phyloP scores from a whole-genome alignment of 2,888 invertebrate genomes.

The Eulithis prunata region DNA sequence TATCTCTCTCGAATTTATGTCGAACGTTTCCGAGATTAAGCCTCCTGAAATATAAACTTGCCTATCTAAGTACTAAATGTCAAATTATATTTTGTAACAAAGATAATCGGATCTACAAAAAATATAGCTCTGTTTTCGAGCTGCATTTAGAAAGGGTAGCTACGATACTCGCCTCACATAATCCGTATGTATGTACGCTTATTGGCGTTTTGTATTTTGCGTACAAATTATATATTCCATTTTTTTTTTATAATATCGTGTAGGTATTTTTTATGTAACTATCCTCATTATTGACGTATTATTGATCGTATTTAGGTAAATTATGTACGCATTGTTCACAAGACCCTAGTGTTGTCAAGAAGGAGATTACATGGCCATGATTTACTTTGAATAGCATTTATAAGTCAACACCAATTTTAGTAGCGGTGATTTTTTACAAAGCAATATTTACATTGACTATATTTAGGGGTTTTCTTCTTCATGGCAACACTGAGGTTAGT shows the following conservation, averaged over 20 bases:
- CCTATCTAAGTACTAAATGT: constrained; percentile 29
- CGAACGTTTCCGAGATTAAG: not conserved
- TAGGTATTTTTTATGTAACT: constrained; percentile 39
- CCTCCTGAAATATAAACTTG: not conserved
- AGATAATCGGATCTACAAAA: not conserved
- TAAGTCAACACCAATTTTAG: constrained; percentile 29
- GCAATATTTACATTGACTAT: constrained; percentile 33
- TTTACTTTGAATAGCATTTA: constrained; percentile 48
- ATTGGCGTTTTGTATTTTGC: constrained; percentile 40
- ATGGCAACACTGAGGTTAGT: constrained; percentile 57
- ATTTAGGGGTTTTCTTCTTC: constrained; percentile 40
- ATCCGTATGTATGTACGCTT: constrained; percentile 29
- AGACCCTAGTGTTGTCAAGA: constrained; percentile 50
- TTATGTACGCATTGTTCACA: constrained; percentile 52
- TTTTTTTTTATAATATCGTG: constrained; percentile 49
- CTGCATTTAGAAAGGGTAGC: constrained; percentile 17
- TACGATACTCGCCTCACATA: constrained; percentile 20
- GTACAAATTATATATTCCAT: constrained; percentile 54
- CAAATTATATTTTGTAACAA: constrained; percentile 33
- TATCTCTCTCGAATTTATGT: not conserved
- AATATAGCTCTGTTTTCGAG: constrained; percentile 19
- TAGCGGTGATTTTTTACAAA: constrained; percentile 29
- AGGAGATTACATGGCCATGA: constrained; percentile 19
- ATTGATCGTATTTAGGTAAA: constrained; percentile 60
- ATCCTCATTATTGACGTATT: constrained; percentile 59